Evolutionary conservation across 2,888 invertebrate species (phyloP), one percentile per base, ranked within the genome.

Genomic region (Bugula neritina): DNA sequence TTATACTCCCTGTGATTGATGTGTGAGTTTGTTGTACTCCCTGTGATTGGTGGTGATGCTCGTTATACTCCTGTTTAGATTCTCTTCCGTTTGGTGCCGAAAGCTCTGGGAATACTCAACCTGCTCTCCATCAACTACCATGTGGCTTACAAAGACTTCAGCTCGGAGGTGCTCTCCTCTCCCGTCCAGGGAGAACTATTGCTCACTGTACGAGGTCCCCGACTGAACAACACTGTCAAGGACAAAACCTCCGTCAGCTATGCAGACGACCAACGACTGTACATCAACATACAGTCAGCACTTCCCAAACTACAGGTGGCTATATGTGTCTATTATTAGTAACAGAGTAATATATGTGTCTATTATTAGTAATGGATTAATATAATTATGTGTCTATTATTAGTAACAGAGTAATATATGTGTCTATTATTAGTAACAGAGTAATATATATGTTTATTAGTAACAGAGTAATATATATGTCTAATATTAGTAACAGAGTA

Each of bases 281-380:
- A 90, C 76, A 89, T 94, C 72, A 88, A 88, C 75, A 88, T 95
- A 71, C 89, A 91, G 69, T 90, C 91, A 21, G 88, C 90, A 75
- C 90, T 93, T 74, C 93, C 95, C 0, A 90, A 91, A 79, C 86
- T 95, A 79, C 90, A 92, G 88, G 92, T 91, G n/a, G n/a, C n/a
- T n/a, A n/a, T n/a, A n/a, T n/a, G 5, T 17, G 55, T 17, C 3
- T 55, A 23, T 5, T 17, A 23, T 3, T 55, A 23, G 3, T 17
- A 3, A 55, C 10, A 55, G 63, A 25, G 23, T 57, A 5, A 57
- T 13, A 25, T n/a, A 25, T 25, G 17, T 57, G 23, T 57, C 10
- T 52, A 52, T 52, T 52, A 21, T 52, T 21, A 13, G 10, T 52
- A 10, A 52, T 52, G 10, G 52, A 10, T 52, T 52, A 13, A 52